Evolutionary conservation across 2,888 invertebrate genomes (phyloP), one percentile per base, ranked within the genome.

Genomic region (Cabera pusaria): DNA sequence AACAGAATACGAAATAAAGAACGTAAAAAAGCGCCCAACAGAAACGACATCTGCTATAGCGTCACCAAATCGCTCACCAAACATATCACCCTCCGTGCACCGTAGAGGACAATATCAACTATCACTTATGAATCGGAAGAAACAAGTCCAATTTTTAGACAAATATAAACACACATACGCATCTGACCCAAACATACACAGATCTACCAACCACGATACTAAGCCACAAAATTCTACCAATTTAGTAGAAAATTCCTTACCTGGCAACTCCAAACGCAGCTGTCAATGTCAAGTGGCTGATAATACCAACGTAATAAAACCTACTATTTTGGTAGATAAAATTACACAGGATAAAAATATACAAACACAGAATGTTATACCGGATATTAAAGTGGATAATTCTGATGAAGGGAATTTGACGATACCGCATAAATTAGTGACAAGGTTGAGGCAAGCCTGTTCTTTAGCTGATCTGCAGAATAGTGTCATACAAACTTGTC

Each of bases 1-100:
- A 24, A 70, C 68, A 3, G 87, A 87, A 55, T 88, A 86, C 36
- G 83, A 86, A 55, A 59, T 88, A 3, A 87, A 85, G 48, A 72
- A 67, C 5, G 51, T 74, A 0, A 47, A 59, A 1, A 74, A 64
- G 41, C 65, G 60, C 1, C 64, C 66, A 0, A 60, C 52, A 0
- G 65, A 77, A 23, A 62, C 73, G 0, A 35, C 60, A 2, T 85
- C 84, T 1, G 79, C 83, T 0, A 71, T 64, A 25, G 64, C 73
- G 0, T 77, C 85, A 0, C 83, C 84, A 0, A 73, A 67, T 7
- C 51, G 77, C 9, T 81, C 84, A 0, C 84, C 81, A 0, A 73
- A 61, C 29, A 47, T 66, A 18, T 84, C 85, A 0, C 83, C 86
- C 0, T 65, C 76, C 0, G 52, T 68, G 0, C 63, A 50, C 18